Percentiles rank a stretch among this genome's conserved stretches.
phyloP scores from a whole-genome alignment of 2,797 vertebrate genomes.

The Limosa lapponica region DNA sequence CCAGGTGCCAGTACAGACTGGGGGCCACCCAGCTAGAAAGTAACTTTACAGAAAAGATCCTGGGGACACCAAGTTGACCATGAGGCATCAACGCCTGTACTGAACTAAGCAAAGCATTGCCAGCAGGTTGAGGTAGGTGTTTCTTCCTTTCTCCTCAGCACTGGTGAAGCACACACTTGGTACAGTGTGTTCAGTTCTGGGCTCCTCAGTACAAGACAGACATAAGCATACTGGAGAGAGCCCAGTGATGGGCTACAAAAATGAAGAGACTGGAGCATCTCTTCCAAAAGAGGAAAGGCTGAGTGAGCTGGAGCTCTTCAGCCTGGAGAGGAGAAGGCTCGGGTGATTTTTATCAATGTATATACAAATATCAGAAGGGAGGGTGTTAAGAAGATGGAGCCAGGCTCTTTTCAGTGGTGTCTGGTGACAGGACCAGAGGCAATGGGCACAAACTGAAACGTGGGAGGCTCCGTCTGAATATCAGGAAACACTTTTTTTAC shows the following conservation, averaged over 20 bases:
- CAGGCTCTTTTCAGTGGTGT: background rate
- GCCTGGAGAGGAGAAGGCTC: background rate
- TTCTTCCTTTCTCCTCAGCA: background rate
- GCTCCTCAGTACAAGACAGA: background rate
- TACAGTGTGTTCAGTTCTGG: background rate
- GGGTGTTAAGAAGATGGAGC: background rate
- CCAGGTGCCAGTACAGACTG: background rate
- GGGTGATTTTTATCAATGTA: background rate
- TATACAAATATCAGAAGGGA: background rate
- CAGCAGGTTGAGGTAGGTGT: background rate
- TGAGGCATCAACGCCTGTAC: background rate
- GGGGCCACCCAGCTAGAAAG: background rate
- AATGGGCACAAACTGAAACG: background rate
- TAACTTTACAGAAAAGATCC: background rate
- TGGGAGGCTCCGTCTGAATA: background rate
- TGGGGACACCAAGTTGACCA: background rate
- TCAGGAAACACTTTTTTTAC: background rate
- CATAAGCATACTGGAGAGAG: background rate
- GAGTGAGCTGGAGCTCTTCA: background rate
- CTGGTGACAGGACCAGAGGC: background rate
- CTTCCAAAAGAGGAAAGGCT: background rate
- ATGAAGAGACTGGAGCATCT: background rate
- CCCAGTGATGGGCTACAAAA: no score
- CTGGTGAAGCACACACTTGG: background rate
- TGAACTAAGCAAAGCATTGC: background rate